phyloP scores from a whole-genome alignment of 1,140 invertebrate genomes.

The Cotesia glomerata region DNA sequence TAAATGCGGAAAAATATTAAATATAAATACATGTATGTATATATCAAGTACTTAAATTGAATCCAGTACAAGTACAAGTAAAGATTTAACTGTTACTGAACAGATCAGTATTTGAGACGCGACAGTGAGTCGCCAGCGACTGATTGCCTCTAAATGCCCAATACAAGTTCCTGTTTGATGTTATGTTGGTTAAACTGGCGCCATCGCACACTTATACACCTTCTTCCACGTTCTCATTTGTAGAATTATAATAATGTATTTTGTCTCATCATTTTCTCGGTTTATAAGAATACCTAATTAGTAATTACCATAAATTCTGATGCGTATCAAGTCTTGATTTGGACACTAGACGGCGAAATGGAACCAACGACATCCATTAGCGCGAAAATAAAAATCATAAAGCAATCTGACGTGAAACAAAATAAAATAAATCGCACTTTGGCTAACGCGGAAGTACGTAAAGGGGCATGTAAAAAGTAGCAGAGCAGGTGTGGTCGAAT shows the following conservation, averaged over 20 bases:
- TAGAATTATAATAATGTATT: not conserved
- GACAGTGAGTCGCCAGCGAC: slow-evolving; percentile 21
- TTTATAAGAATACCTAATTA: no score
- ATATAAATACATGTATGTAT: no score
- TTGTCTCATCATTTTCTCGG: not conserved
- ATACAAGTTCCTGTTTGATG: not conserved
- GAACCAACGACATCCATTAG: no score
- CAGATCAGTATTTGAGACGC: slow-evolving; percentile 15
- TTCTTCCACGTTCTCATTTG: not conserved
- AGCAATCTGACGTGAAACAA: not conserved
- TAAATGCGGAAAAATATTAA: no score
- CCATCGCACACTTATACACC: slow-evolving; percentile 9
- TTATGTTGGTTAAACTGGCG: slow-evolving; percentile 11
- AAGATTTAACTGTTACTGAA: not conserved
- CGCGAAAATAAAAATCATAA: not conserved
- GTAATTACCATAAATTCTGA: no score
- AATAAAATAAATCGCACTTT: no score
- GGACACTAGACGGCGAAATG: no score
- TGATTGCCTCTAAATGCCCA: slow-evolving; percentile 6
- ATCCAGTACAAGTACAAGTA: no score
- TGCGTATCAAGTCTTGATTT: no score
- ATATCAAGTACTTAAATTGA: no score
- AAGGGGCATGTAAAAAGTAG: no score
- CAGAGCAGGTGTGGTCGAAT: not conserved
- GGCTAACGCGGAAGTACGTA: no score